Conservation (phyloP, 2,113 vertebrate species). For the Orycteropus afer region DNA sequence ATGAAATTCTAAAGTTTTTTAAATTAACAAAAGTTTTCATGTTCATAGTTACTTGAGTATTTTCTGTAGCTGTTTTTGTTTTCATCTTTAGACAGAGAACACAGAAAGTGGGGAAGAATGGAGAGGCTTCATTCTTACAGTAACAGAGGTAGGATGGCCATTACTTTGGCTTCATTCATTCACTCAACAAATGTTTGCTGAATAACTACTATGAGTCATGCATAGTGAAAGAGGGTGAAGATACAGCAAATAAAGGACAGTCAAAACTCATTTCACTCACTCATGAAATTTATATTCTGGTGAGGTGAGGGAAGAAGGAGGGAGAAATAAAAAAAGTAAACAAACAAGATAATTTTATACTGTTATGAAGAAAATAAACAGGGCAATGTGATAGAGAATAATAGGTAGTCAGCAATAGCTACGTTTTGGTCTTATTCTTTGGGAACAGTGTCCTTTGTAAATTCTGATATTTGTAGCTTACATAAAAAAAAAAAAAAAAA, state of each 20-base stretch:
- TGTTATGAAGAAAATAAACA: constrained; percentile 32
- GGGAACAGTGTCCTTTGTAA: not conserved
- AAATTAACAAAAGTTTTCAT: constrained; percentile 21
- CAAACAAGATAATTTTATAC: not conserved
- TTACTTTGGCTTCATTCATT: not conserved
- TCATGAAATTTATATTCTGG: constrained; percentile 1
- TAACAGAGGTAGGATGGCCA: constrained; percentile 85
- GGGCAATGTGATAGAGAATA: not conserved
- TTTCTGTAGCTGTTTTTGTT: constrained; percentile 34
- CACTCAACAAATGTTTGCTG: constrained; percentile 20
- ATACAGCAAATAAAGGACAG: not conserved
- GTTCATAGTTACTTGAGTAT: not conserved
- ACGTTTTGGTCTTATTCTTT: not conserved
- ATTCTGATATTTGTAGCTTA: constrained; percentile 3
- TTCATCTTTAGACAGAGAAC: constrained; percentile 85
- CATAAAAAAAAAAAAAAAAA: too few species aligned
- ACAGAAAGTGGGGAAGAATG: constrained; percentile 87
- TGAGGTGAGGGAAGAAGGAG: not conserved
- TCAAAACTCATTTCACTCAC: not conserved
- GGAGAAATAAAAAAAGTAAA: not conserved
- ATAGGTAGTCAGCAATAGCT: not conserved
- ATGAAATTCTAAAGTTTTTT: constrained; percentile 31
- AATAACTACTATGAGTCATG: not conserved
- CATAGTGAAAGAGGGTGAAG: not conserved
- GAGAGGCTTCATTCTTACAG: constrained; percentile 89